Percentiles rank a stretch among this genome's conserved stretches.
Conservation (phyloP, 2,797 vertebrate species). For the Myiothlypis coronata region DNA sequence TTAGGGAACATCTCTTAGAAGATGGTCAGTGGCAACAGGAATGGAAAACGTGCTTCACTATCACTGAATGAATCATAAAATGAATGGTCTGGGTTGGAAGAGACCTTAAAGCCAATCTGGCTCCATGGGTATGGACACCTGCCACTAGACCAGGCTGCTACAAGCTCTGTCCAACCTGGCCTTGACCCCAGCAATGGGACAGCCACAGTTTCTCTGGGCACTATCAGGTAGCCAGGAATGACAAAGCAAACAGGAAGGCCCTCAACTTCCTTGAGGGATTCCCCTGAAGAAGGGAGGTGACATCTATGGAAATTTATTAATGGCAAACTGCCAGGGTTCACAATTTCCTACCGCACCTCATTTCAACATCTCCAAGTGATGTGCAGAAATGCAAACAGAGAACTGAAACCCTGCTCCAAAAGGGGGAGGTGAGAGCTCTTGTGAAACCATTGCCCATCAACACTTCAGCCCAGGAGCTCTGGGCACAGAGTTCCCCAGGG, state of each 20-base stretch:
- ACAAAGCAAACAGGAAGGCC: neutral
- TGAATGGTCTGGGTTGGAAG: neutral
- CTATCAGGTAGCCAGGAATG: neutral
- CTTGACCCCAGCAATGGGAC: neutral
- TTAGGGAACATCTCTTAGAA: neutral
- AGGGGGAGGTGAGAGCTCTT: neutral
- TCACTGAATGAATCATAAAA: neutral
- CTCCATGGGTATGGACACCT: neutral
- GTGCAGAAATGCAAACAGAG: neutral
- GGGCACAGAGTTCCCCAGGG: neutral
- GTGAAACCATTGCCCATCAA: neutral
- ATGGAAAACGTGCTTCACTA: neutral
- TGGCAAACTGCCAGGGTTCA: neutral
- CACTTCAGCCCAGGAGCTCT: neutral
- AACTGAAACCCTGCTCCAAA: neutral
- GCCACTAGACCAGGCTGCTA: neutral
- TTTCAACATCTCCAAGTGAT: neutral
- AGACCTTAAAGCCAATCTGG: neutral
- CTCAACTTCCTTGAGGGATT: neutral
- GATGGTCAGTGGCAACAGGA: neutral
- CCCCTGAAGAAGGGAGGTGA: neutral
- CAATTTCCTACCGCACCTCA: rapidly evolving
- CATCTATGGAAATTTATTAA: neutral
- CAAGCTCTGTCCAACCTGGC: neutral
- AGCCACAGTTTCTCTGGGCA: neutral